Evolutionary conservation across 1,140 invertebrate genomes (phyloP).

Genomic region (Phenacoccus solenopsis): DNA sequence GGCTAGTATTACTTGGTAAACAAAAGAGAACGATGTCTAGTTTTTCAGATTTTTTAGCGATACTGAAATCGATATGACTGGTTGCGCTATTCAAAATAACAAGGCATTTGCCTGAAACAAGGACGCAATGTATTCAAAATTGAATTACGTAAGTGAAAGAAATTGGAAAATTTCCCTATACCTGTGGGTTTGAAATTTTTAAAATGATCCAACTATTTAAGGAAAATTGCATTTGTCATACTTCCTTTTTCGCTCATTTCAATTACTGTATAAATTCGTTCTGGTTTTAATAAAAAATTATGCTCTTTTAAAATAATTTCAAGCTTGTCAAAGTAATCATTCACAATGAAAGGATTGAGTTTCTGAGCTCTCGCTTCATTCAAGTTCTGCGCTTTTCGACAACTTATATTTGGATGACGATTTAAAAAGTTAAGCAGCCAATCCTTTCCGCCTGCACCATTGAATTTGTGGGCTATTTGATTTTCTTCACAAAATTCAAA

Average conservation of each 20-base stretch:
- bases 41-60: too few species aligned
- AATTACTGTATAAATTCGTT: slow-evolving; percentile 33
- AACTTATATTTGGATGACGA: slow-evolving; percentile 25
- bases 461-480: slow-evolving; percentile 8
- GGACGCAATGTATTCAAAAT: too few species aligned
- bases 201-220: too few species aligned
- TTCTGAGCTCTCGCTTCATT: slow-evolving; percentile 31
- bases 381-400: slow-evolving; percentile 30
- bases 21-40: too few species aligned
- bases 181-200: too few species aligned
- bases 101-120: too few species aligned
- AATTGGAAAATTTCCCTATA: too few species aligned
- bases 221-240: too few species aligned
- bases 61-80: too few species aligned
- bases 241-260: slow-evolving; percentile 37
- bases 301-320: slow-evolving; percentile 27
- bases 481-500: slow-evolving; percentile 14
- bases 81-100: too few species aligned
- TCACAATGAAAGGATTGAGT: slow-evolving; percentile 31
- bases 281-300: slow-evolving; percentile 27
- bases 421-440: slow-evolving; percentile 21
- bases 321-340: slow-evolving; percentile 30
- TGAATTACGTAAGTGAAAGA: too few species aligned
- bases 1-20: too few species aligned
- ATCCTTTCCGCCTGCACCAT: neutral